Conservation (phyloP, 2,797 vertebrate species). For the Microcaecilia unicolor region DNA sequence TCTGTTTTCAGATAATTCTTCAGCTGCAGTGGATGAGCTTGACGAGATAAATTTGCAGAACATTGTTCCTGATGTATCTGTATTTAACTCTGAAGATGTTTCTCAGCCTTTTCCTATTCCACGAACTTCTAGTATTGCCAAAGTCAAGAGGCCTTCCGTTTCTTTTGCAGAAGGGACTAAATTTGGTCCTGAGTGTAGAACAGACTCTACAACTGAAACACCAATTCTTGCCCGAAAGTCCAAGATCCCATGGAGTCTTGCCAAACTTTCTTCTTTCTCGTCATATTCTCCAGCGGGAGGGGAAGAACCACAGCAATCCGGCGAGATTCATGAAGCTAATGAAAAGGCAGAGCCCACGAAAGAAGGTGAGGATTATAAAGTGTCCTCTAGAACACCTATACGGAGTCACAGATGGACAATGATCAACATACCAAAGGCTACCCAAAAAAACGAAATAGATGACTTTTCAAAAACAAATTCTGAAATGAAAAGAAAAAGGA, state of each 20-base stretch:
- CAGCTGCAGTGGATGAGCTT: conserved; percentile 58
- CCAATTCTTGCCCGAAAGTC: conserved; percentile 53
- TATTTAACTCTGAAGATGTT: conserved; percentile 69
- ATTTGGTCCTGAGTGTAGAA: conserved; percentile 65
- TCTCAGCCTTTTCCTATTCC: conserved; percentile 80
- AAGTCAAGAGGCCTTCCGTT: conserved; percentile 85
- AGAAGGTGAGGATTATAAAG: conserved; percentile 28
- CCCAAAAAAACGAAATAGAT: conserved; percentile 41
- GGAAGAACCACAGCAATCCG: conserved; percentile 19
- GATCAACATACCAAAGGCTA: conserved; percentile 53
- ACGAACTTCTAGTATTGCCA: conserved; percentile 89
- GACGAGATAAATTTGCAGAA: conserved; percentile 66
- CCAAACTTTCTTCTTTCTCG: conserved; percentile 50
- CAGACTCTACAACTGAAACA: conserved; percentile 57
- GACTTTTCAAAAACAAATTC: conserved; percentile 5
- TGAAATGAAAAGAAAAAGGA: conserved; percentile 12
- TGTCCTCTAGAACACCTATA: conserved; percentile 28
- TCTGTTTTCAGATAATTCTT: conserved; percentile 48
- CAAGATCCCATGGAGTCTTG: conserved; percentile 58
- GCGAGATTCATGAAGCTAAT: conserved; percentile 25
- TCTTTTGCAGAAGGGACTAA: conserved; percentile 96
- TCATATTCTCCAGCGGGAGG: conserved; percentile 20
- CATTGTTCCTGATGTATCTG: conserved; percentile 61
- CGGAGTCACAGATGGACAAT: conserved; percentile 40
- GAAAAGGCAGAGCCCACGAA: conserved; percentile 23